Conservation (phyloP, 2,888 invertebrate species). For the Ophioninae sp. region DNA sequence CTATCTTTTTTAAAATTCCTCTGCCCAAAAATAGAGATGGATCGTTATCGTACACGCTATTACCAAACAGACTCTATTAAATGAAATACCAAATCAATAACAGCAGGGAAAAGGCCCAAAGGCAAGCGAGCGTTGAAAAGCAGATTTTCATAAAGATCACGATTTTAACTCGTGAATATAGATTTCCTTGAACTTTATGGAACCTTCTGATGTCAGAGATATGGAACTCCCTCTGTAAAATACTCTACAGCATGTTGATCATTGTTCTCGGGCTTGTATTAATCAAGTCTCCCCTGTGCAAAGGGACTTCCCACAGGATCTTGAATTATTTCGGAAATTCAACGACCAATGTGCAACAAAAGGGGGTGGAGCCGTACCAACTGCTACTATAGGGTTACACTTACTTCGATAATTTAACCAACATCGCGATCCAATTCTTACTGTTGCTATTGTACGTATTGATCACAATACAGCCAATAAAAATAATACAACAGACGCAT, state of each 20-base stretch:
- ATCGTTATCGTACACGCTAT: no score
- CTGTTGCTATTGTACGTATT: background rate
- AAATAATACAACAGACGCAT: background rate
- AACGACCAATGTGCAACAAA: background rate
- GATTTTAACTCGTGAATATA: background rate
- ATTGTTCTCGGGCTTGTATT: constrained; percentile 54
- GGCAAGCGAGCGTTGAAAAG: background rate
- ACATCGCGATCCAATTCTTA: constrained; percentile 7
- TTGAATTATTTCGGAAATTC: constrained; percentile 43
- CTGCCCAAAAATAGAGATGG: no score
- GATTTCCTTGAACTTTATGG: background rate
- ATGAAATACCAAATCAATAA: background rate
- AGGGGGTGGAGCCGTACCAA: background rate
- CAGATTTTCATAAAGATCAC: background rate
- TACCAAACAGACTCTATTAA: no score
- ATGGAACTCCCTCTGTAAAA: constrained; percentile 1
- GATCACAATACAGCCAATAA: background rate
- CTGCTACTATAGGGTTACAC: constrained; percentile 20
- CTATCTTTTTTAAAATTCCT: no score
- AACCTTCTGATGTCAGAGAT: background rate
- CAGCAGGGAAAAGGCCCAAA: background rate
- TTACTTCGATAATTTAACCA: constrained; percentile 17
- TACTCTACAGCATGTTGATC: constrained; percentile 1
- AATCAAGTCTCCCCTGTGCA: constrained; percentile 31
- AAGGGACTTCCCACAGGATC: constrained; percentile 25